These are phyloP conservation scores for Phasianus colchicus DNA, from an alignment of 2,113 vertebrate genomes.

Conservation along the genomic window DNA sequence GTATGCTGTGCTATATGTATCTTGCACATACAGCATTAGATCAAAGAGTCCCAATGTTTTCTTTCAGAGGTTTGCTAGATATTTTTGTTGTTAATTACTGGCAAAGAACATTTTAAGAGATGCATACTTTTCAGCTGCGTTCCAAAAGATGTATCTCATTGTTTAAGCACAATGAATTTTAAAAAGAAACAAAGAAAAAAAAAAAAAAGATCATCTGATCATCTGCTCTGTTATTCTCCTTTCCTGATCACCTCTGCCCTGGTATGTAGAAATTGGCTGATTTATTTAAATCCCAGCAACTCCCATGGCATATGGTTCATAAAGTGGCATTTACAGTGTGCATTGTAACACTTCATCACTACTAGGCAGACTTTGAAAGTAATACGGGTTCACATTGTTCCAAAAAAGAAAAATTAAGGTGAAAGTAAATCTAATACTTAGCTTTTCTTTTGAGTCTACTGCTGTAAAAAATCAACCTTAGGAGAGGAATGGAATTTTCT, in stretches of 20 bases:
- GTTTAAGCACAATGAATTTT: not conserved
- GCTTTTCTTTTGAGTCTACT: not conserved
- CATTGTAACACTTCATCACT: constrained; percentile 9
- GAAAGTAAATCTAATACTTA: not conserved
- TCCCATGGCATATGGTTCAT: not conserved
- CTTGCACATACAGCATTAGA: not conserved
- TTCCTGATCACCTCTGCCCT: constrained; percentile 30
- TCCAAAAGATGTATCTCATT: not conserved
- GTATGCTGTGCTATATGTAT: not conserved
- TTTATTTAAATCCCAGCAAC: constrained; percentile 51
- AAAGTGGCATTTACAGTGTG: constrained; percentile 45
- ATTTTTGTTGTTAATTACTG: not conserved
- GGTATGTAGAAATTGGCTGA: constrained; percentile 32
- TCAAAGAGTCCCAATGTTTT: not conserved
- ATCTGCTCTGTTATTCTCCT: constrained; percentile 19
- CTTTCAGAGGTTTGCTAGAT: not conserved
- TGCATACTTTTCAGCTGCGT: not conserved
- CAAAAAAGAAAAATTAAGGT: not conserved
- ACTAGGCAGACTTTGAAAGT: constrained; percentile 31
- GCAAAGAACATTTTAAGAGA: not conserved
- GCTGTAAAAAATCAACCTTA: not conserved
- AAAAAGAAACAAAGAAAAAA: not conserved
- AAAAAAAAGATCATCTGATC: constrained; percentile 15
- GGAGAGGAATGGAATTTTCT: not conserved
- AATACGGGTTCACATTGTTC: not conserved